Percentiles rank a stretch among this genome's conserved stretches.
These are phyloP conservation scores for Drosophila paucipuncta DNA, from an alignment of 2,888 invertebrate species.

Conservation along the genomic window DNA sequence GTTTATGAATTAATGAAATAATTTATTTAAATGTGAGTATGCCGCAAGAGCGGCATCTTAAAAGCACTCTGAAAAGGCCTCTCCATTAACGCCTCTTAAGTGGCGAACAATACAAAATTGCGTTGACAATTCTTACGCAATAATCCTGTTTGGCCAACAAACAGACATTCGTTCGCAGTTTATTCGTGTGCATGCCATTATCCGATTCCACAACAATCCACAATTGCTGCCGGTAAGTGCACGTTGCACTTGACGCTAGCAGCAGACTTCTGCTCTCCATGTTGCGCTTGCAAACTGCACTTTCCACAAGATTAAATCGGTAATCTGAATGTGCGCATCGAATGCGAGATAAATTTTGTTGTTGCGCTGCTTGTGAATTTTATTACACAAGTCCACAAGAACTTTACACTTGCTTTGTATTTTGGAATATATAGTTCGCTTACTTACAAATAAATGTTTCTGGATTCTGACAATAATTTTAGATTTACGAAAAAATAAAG, in stretches of 20 bases:
- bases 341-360: not conserved
- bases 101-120: not conserved
- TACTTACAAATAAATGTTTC: too few species aligned
- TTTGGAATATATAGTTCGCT: too few species aligned
- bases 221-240: not conserved
- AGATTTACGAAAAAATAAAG: too few species aligned
- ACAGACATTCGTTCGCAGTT: not conserved
- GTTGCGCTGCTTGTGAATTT: not conserved
- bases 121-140: not conserved
- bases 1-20: slow-evolving; percentile 22
- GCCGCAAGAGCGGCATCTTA: not conserved
- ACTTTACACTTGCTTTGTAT: too few species aligned
- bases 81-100: slow-evolving; percentile 6
- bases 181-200: not conserved
- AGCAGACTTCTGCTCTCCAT: not conserved
- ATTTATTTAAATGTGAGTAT: slow-evolving; percentile 14
- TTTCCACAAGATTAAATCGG: not conserved
- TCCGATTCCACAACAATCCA: not conserved
- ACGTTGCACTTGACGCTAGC: not conserved
- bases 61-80: not conserved
- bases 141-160: not conserved
- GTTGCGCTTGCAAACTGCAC: not conserved
- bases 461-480: too few species aligned
- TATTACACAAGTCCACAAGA: too few species aligned
- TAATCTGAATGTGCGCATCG: not conserved